phyloP scores from a whole-genome alignment of 2,888 invertebrate genomes.

The Tetranychus piercei region DNA sequence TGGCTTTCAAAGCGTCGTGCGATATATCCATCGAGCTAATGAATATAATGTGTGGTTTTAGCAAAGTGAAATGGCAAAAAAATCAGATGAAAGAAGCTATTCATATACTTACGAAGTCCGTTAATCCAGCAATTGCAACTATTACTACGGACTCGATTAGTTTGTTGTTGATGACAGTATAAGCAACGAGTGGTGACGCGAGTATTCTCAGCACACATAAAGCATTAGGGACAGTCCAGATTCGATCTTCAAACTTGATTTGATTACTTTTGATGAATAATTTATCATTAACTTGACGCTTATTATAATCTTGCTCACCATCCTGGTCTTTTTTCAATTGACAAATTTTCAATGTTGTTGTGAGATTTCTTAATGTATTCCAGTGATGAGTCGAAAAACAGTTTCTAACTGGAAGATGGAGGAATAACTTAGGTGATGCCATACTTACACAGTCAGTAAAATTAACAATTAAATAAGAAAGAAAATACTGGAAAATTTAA shows the following conservation, averaged over 20 bases:
- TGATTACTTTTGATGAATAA: no score
- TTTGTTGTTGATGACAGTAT: slow-evolving; percentile 61
- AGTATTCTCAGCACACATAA: slow-evolving; percentile 66
- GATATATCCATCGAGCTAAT: slow-evolving; percentile 80
- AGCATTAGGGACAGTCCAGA: slow-evolving; percentile 80
- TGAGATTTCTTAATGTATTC: no score
- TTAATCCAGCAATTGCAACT: slow-evolving; percentile 65
- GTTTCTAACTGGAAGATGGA: no score
- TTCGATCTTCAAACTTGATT: background rate
- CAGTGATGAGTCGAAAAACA: no score
- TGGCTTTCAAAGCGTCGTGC: slow-evolving; percentile 79
- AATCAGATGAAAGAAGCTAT: background rate
- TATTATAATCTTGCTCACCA: no score
- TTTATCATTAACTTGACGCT: no score
- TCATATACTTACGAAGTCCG: slow-evolving; percentile 52
- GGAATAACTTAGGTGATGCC: no score
- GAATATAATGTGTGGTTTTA: background rate
- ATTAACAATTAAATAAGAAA: no score
- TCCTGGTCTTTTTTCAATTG: no score
- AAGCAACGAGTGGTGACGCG: slow-evolving; percentile 70
- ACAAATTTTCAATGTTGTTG: no score
- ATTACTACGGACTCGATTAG: slow-evolving; percentile 60
- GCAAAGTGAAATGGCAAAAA: background rate
- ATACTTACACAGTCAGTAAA: no score
- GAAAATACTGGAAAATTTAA: no score